Base-by-base conservation (phyloP, 2,797 vertebrate species). In the Amazona ochrocephala region DNA sequence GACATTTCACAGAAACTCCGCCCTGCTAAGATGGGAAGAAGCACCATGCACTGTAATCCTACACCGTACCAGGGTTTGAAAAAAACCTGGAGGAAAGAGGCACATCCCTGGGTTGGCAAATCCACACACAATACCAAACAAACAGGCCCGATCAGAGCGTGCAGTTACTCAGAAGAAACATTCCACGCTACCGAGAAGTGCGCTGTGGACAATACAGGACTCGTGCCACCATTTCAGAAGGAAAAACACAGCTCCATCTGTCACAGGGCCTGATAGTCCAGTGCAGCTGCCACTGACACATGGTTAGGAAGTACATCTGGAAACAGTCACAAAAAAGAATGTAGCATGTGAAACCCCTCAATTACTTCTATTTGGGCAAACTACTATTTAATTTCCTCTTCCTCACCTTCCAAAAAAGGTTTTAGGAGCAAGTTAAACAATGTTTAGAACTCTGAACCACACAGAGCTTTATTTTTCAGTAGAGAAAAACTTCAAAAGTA, bases 191-290 rank as follows among this genome's bases (percentile, higher is more conserved):
- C 62, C 73, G 67, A 74, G 86, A 91, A 82, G 56, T 8, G 32
- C 16, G n/a, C 4, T 44, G 66, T 29, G 85, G 84, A 87, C 67
- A 93, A 94, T 81, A 51, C 75, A 84, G 72, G 47, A 70, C 84
- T 76, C 20, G 1, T 80, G 87, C 94, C 89, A 94, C 84, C 87
- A 87, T 96, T 94, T 92, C 90, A 61, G 62, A 90, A 6, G 42
- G 37, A 95, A 95, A 82, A 91, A 72, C 76, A 79, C 73, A 94
- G 95, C 82, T 96, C 95, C 95, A 96, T 96, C 96, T 96, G 95
- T 91, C 95, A 95, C 53, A 70, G 64, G 64, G 86, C 81, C 87
- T 51, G 70, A 94, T 27, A 82, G 62, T 76, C 68, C 87, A 83
- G 48, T 24, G 75, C 95, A 97, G 95, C 94, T 97, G 95, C 86